Evolutionary conservation across 2,888 invertebrate genomes (phyloP), one percentile per base, ranked within the genome.

Genomic region (Teleogryllus oceanicus): DNA sequence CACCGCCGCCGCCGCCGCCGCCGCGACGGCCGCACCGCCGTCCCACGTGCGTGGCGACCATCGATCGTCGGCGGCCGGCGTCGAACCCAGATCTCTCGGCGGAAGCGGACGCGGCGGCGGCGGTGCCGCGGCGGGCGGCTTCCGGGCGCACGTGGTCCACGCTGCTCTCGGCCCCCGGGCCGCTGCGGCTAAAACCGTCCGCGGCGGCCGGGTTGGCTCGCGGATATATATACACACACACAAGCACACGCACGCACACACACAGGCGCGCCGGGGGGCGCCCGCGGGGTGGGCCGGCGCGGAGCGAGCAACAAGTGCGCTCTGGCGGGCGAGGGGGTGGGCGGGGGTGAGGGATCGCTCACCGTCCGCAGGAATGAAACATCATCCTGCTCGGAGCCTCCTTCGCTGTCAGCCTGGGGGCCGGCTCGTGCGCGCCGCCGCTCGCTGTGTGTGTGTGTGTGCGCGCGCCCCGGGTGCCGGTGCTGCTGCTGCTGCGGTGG

Each of bases 331-430:
- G 62, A 3, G 62, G 3, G 62, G 11, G 62, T 2, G 62, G 62
- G 5, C 11, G 62, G 62, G 37, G 62, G 62, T 62, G 18, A 62
- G 62, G 10, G 18, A 78, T 49, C 83, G 90, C 95, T 94, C 88
- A 99, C 98, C 93, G 99, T 99, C 86, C 99, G 94, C 86, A 99
- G 92, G 91, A 99, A 99, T 88, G 98, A 99, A 89, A 99, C 97
- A 92, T 99, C 99, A 93, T 99, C 99, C 90, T 98, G 98, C 90
- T 99, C 98, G 86, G 98, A 97, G 84, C 96, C 95, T 86, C 96
- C 97, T 89, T 96, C 96, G 86, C 94, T 94, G 90, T 96, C 96
- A 87, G 96, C 96, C n/a, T n/a, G n/a, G n/a, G n/a, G n/a, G n/a
- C n/a, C n/a, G n/a, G n/a, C n/a, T n/a, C n/a, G n/a, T n/a, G n/a